These are phyloP conservation scores for Syngnathoides biaculeatus DNA, from an alignment of 2,113 vertebrate species.

Conservation along the genomic window DNA sequence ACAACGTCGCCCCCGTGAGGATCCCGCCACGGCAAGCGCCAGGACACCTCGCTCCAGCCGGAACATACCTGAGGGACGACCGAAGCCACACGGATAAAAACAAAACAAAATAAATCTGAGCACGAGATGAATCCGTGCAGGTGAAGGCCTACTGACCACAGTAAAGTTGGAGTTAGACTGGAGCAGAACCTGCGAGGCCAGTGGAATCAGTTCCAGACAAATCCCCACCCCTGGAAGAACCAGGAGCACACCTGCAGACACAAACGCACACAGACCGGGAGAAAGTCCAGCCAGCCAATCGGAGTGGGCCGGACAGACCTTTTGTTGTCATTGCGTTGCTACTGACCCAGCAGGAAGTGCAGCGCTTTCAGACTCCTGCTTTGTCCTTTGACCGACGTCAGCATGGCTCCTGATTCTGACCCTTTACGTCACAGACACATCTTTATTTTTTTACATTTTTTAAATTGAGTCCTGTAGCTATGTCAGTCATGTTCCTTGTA, in stretches of 20 bases:
- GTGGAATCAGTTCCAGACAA: constrained; percentile 70
- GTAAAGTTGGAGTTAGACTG: constrained; percentile 71
- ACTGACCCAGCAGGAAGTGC: background rate
- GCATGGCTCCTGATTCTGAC: background rate
- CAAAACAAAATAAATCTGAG: too few species aligned
- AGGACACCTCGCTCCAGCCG: constrained; percentile 69
- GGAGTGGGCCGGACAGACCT: background rate
- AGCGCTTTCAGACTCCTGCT: background rate
- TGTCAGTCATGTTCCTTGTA: background rate
- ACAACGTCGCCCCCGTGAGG: background rate
- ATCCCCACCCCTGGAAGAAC: constrained; percentile 40
- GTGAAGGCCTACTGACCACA: constrained; percentile 51
- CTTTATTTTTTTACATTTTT: background rate
- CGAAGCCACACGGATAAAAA: too few species aligned
- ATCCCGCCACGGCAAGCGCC: constrained; percentile 59
- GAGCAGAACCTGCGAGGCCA: constrained; percentile 71
- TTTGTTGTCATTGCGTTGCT: background rate
- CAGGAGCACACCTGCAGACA: background rate
- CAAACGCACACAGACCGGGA: background rate
- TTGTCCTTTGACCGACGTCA: too few species aligned
- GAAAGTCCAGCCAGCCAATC: background rate
- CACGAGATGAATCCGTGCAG: background rate
- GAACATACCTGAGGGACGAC: constrained; percentile 65
- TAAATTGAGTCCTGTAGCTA: background rate
- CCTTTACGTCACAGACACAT: background rate